Conservation (phyloP, 2,888 invertebrate species). For the Drosophila greeni region DNA sequence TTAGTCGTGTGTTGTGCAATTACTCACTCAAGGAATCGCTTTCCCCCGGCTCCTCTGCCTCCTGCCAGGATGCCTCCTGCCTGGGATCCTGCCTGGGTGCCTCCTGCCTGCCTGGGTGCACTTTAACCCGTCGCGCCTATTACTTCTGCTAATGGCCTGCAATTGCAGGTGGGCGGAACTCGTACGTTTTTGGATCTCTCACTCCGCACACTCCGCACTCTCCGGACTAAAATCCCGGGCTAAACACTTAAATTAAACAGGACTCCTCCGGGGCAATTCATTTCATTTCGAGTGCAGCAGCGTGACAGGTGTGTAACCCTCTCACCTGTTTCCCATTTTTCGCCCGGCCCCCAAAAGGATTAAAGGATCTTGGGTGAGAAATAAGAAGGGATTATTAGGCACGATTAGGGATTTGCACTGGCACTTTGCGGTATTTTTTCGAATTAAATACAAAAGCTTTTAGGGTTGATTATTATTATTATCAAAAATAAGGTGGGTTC, state of each 20-base stretch:
- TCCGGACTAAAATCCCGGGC: slow-evolving; percentile 26
- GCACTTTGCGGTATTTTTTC: not conserved
- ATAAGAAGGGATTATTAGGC: slow-evolving; percentile 1
- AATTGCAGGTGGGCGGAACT: slow-evolving; percentile 40
- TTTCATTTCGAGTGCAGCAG: slow-evolving; percentile 48
- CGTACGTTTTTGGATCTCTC: not conserved
- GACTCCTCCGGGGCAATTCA: slow-evolving; percentile 68
- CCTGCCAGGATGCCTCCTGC: too few relatives aligned
- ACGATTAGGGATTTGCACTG: slow-evolving; percentile 7
- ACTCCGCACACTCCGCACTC: not conserved
- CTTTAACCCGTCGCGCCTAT: slow-evolving; percentile 66
- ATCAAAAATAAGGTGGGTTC: not conserved
- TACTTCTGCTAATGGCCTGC: slow-evolving; percentile 69
- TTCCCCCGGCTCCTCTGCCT: too few relatives aligned
- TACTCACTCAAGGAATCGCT: slow-evolving; percentile 38
- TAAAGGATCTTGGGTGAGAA: not conserved
- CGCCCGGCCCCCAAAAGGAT: not conserved
- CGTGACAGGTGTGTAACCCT: slow-evolving; percentile 28
- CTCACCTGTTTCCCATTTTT: slow-evolving; percentile 3
- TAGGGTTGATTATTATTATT: not conserved
- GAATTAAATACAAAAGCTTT: not conserved
- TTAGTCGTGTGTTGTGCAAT: slow-evolving; percentile 41
- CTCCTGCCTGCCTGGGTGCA: slow-evolving; percentile 48
- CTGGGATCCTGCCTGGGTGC: too few relatives aligned
- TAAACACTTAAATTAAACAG: slow-evolving; percentile 69